phyloP scores from a whole-genome alignment of 2,797 vertebrate genomes.

The Rhinoraja longicauda region DNA sequence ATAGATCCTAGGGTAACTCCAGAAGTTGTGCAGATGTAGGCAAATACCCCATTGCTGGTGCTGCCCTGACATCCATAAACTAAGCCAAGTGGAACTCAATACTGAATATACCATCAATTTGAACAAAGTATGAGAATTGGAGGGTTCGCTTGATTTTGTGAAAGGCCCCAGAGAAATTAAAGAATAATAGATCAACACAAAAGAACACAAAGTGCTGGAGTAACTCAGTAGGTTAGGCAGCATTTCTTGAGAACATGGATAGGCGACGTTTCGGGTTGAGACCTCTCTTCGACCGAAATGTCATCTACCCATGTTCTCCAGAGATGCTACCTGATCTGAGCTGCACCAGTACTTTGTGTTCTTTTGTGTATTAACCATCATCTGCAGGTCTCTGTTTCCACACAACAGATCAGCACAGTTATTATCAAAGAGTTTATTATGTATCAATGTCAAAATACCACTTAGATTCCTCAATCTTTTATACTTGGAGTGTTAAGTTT shows the following conservation, averaged over 20 bases:
- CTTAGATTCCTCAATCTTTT: neutral
- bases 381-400: too few relatives aligned
- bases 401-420: neutral
- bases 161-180: neutral
- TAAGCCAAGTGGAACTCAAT: neutral
- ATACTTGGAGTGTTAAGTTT: neutral
- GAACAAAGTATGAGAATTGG: neutral
- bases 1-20: neutral
- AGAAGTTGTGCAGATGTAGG: neutral
- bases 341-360: too few relatives aligned
- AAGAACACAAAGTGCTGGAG: too few relatives aligned
- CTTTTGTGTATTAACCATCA: too few relatives aligned
- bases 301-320: too few relatives aligned
- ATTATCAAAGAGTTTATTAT: neutral
- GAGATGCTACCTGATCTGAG: too few relatives aligned
- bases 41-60: neutral
- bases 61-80: neutral
- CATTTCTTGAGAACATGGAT: too few relatives aligned
- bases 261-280: too few relatives aligned
- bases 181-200: neutral
- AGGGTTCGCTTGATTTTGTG: neutral
- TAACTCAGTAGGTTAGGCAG: too few relatives aligned
- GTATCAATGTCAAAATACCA: neutral
- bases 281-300: too few relatives aligned
- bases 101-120: neutral